phyloP scores from a whole-genome alignment of 1,140 invertebrate genomes.

The Periplaneta americana region DNA sequence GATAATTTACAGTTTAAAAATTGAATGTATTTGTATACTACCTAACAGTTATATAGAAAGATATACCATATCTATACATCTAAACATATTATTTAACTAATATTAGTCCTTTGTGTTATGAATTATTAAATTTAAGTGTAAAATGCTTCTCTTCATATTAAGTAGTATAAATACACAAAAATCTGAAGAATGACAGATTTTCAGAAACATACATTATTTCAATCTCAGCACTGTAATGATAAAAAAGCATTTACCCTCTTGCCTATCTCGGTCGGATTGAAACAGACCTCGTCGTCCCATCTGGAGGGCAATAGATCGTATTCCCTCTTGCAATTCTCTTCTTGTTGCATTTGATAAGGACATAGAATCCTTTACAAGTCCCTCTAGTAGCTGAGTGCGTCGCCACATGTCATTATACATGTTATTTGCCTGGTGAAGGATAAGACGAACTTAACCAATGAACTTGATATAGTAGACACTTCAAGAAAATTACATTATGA shows the following conservation, averaged over 20 bases:
- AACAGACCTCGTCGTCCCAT: slow-evolving; percentile 16
- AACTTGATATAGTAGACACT: not conserved
- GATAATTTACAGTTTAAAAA: no score
- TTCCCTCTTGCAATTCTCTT: slow-evolving; percentile 46
- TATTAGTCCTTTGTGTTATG: no score
- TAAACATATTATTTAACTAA: no score
- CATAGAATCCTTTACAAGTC: slow-evolving; percentile 41
- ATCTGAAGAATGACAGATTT: no score
- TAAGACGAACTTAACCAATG: not conserved
- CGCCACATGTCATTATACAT: slow-evolving; percentile 51
- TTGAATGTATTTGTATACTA: no score
- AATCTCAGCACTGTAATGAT: no score
- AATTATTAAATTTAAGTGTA: no score
- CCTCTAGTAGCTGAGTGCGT: slow-evolving; percentile 40
- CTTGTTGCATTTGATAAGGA: slow-evolving; percentile 44
- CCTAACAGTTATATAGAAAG: no score
- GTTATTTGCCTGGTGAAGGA: slow-evolving; percentile 40
- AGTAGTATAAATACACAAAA: no score
- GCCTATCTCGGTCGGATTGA: slow-evolving; percentile 29
- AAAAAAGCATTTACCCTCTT: not conserved
- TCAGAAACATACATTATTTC: no score
- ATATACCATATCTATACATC: no score
- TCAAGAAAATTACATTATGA: not conserved
- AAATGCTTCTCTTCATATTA: no score
- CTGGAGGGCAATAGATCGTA: slow-evolving; percentile 36